phyloP scores from a whole-genome alignment of 2,888 invertebrate genomes.

The Protodeltote pygarga region DNA sequence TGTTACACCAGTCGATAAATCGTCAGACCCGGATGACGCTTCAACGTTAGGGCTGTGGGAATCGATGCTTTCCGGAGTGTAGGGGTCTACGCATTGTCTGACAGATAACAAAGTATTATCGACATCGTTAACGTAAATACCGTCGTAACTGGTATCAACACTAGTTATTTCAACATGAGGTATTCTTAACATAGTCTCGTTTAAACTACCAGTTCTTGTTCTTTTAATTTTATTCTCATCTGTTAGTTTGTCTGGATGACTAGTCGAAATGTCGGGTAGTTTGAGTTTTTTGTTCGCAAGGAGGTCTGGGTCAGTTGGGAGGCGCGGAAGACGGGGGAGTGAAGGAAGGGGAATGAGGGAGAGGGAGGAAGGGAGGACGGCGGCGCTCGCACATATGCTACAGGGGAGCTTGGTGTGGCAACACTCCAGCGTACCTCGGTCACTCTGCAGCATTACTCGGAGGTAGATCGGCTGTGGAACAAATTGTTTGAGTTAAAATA shows the following conservation, averaged over 20 bases:
- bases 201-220: conserved; percentile 70
- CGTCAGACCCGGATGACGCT: conserved; percentile 64
- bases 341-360: conserved; percentile 34
- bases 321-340: conserved; percentile 43
- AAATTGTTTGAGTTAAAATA: neutral
- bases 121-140: conserved; percentile 84
- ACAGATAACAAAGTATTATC: conserved; percentile 82
- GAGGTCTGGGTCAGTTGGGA: conserved; percentile 70
- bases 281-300: conserved; percentile 52
- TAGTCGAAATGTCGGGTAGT: conserved; percentile 36
- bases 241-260: conserved; percentile 51
- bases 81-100: conserved; percentile 88
- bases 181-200: conserved; percentile 70
- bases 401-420: conserved; percentile 81
- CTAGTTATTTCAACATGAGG: conserved; percentile 84
- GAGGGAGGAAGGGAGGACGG: conserved; percentile 50
- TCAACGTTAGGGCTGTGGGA: conserved; percentile 90
- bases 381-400: conserved; percentile 67
- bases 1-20: conserved; percentile 61
- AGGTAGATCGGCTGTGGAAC: conserved; percentile 92
- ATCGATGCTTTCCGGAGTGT: conserved; percentile 94
- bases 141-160: conserved; percentile 77
- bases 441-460: conserved; percentile 89
- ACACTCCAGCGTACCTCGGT: conserved; percentile 92
- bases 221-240: conserved; percentile 58